These are phyloP conservation scores for Nothocercus nigrocapillus DNA, from an alignment of 2,113 vertebrate genomes.

Conservation along the genomic window DNA sequence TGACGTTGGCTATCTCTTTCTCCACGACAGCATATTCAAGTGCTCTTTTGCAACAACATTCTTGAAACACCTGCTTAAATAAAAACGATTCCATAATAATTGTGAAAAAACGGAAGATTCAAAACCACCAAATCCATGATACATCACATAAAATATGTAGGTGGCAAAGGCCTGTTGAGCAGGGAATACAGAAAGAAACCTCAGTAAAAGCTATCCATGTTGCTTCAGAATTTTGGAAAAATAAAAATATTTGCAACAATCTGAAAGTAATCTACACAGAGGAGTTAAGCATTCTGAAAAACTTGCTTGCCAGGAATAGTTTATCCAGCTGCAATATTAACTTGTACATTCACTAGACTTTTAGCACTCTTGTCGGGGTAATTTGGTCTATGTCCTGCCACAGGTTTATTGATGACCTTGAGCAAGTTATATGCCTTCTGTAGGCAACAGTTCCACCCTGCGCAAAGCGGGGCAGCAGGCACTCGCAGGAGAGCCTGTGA, in stretches of 20 bases:
- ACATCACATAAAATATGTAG: background rate
- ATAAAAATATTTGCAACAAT: slow-evolving; percentile 20
- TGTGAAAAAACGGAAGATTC: background rate
- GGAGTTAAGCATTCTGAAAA: slow-evolving; percentile 6
- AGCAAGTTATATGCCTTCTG: background rate
- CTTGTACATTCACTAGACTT: background rate
- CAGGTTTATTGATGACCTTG: background rate
- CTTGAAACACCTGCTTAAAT: background rate
- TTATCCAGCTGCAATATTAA: slow-evolving; percentile 42
- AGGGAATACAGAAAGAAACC: background rate
- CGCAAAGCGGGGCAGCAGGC: background rate
- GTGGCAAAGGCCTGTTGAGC: background rate
- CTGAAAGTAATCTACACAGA: background rate
- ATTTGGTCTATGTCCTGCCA: background rate
- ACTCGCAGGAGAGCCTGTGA: background rate
- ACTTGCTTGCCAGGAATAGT: slow-evolving; percentile 27
- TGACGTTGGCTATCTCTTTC: background rate
- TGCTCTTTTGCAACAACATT: background rate
- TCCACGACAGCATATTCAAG: background rate
- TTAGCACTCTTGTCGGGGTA: background rate
- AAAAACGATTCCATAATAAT: background rate
- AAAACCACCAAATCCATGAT: background rate
- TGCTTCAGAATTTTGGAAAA: background rate
- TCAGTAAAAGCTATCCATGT: background rate
- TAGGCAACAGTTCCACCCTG: background rate